phyloP scores from a whole-genome alignment of 2,888 invertebrate genomes.

The Aphrophora alni region DNA sequence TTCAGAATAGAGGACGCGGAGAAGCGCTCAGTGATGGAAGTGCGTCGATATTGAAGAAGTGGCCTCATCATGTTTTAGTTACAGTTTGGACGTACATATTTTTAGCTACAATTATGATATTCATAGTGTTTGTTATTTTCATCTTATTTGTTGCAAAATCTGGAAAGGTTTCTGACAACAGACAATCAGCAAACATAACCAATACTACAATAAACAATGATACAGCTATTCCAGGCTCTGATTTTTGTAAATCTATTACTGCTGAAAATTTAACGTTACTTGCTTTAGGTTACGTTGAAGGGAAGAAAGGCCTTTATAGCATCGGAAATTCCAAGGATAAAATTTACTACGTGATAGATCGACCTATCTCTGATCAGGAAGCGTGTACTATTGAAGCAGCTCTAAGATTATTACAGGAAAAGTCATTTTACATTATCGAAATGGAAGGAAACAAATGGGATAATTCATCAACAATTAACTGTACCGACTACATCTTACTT shows the following conservation, averaged over 20 bases:
- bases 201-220: neutral
- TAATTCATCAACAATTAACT: neutral
- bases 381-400: conserved; percentile 42
- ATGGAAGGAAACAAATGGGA: conserved; percentile 14
- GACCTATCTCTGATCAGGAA: conserved; percentile 26
- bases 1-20: neutral
- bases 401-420: conserved; percentile 32
- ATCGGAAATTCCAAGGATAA: conserved; percentile 31
- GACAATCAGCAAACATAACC: neutral
- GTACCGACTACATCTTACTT: conserved; percentile 25
- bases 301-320: neutral
- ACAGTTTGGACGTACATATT: neutral
- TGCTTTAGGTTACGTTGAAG: conserved; percentile 21
- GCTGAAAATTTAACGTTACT: conserved; percentile 18
- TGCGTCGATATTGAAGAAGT: neutral
- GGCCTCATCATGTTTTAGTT: neutral
- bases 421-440: conserved; percentile 38
- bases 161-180: neutral
- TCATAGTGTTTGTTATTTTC: neutral
- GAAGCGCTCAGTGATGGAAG: neutral
- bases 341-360: conserved; percentile 33
- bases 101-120: neutral
- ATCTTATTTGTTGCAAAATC: neutral
- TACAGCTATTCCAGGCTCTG: conserved; percentile 14
- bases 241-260: conserved; percentile 22